Percentiles rank a stretch among this genome's conserved stretches.
Evolutionary conservation across 2,797 vertebrate species (phyloP).

Genomic region (Squalus acanthias): DNA sequence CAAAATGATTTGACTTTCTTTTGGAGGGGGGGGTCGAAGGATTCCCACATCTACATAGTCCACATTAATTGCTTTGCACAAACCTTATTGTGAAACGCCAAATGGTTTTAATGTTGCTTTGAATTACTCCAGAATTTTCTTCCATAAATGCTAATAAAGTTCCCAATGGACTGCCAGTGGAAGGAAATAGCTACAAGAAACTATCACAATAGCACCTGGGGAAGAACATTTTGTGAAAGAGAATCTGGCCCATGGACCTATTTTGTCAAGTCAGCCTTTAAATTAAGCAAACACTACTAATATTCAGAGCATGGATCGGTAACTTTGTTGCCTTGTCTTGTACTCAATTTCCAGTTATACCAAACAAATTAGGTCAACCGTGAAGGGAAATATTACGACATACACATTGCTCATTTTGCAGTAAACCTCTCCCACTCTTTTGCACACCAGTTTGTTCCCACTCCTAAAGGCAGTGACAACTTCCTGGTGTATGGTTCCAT

Average conservation of each 20-base stretch:
- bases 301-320: background rate
- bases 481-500: background rate
- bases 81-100: background rate
- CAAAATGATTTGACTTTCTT: background rate
- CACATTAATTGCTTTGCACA: background rate
- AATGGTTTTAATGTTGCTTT: background rate
- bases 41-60: background rate
- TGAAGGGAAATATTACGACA: background rate
- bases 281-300: background rate
- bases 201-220: background rate
- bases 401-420: background rate
- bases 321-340: background rate
- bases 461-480: background rate
- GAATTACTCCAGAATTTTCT: background rate
- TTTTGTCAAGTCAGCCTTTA: background rate
- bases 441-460: background rate
- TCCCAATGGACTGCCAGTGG: background rate
- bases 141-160: background rate
- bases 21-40: background rate
- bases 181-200: background rate
- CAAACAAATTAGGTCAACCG: background rate
- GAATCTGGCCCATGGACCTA: background rate
- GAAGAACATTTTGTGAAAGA: background rate
- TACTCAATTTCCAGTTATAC: background rate
- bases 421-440: background rate